Conservation (phyloP, 2,888 invertebrate genomes). For the Marasmarcha lunaedactyla region DNA sequence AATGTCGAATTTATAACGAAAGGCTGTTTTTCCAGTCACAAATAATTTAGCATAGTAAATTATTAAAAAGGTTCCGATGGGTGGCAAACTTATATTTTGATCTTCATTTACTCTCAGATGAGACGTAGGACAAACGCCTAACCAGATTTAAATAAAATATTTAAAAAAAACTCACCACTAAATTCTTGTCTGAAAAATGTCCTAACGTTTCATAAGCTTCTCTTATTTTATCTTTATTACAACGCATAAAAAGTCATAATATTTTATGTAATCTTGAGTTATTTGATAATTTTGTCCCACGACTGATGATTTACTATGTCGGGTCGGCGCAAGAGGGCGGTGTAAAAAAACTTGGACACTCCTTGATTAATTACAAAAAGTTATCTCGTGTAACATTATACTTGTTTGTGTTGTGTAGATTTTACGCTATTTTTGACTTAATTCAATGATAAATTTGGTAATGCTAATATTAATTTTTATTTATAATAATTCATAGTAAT, state of each 20-base stretch:
- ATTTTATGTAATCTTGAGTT: slow-evolving; percentile 49
- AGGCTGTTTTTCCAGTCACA: no score
- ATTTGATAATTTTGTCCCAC: slow-evolving; percentile 57
- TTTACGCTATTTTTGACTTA: slow-evolving; percentile 5
- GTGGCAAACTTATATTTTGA: no score
- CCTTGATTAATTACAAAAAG: slow-evolving; percentile 48
- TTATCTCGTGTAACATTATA: slow-evolving; percentile 37
- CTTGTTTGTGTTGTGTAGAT: slow-evolving; percentile 16
- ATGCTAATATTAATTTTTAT: no score
- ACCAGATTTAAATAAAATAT: no score
- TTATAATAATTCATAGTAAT: no score
- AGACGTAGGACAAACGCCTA: no score
- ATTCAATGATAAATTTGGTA: no score
- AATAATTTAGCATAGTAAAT: no score
- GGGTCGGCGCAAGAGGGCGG: slow-evolving; percentile 36
- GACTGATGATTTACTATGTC: slow-evolving; percentile 43
- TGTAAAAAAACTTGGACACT: slow-evolving; percentile 36
- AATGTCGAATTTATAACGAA: no score
- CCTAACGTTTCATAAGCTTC: background rate
- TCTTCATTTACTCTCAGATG: no score
- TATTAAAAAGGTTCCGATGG: no score
- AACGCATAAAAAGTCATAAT: background rate
- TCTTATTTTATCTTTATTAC: background rate
- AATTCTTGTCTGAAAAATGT: background rate
- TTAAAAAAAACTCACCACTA: no score